Conservation (phyloP, 2,888 invertebrate species). For the Microchrysa polita region DNA sequence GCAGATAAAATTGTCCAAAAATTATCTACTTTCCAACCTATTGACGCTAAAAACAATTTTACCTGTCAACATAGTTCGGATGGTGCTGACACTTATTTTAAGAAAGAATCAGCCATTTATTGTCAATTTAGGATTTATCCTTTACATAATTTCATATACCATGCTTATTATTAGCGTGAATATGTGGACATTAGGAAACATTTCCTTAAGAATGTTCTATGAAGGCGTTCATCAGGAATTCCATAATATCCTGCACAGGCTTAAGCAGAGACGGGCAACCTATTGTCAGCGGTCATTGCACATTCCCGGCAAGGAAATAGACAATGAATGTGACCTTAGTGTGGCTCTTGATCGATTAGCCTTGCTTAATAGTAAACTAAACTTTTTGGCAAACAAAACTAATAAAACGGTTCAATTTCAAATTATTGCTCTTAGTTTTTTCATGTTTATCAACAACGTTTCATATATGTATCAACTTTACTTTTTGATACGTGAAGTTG, state of each 20-base stretch:
- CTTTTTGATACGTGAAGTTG: not conserved
- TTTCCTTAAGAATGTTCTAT: not conserved
- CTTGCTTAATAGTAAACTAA: not conserved
- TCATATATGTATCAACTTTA: not conserved
- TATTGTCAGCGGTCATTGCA: not conserved
- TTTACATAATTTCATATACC: no score
- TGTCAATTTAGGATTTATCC: no score
- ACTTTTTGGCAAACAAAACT: not conserved
- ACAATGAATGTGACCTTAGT: not conserved
- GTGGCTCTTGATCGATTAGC: not conserved
- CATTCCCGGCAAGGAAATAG: not conserved
- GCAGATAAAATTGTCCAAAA: no score
- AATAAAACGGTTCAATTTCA: not conserved
- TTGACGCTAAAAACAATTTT: no score
- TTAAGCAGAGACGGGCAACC: not conserved
- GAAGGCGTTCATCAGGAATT: not conserved
- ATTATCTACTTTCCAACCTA: no score
- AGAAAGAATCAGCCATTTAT: no score
- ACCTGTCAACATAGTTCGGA: no score
- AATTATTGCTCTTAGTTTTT: not conserved
- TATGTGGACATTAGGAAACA: not conserved
- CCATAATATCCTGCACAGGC: not conserved
- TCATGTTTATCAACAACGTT: not conserved
- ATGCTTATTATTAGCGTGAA: not conserved
- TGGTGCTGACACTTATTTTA: no score